A percentile compares a stretch with the other conserved stretches of the same genome.
Conservation (phyloP, 2,113 vertebrate genomes). For the Caloenas nicobarica region DNA sequence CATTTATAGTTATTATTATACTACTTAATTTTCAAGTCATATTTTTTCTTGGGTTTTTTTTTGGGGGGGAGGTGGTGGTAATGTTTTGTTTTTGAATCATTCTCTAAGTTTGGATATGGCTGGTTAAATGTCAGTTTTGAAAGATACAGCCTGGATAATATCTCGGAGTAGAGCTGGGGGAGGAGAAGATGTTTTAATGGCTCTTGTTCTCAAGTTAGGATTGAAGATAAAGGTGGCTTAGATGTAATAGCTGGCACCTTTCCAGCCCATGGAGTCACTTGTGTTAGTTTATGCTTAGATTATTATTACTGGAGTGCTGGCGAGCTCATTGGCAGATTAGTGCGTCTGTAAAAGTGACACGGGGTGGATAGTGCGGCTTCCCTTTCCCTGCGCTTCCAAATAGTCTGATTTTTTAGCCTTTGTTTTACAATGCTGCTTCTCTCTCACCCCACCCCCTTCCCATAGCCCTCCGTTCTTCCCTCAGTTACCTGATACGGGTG, state of each 20-base stretch:
- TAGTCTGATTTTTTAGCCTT: constrained; percentile 56
- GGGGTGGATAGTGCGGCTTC: constrained; percentile 41
- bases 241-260: constrained; percentile 72
- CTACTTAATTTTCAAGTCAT: not conserved
- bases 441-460: constrained; percentile 69
- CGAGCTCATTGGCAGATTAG: constrained; percentile 68
- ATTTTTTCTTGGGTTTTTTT: not conserved
- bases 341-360: constrained; percentile 74
- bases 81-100: not conserved
- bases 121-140: not conserved
- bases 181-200: constrained; percentile 29
- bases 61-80: too few species aligned
- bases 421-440: constrained; percentile 59
- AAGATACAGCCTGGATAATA: not conserved
- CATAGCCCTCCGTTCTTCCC: constrained; percentile 63
- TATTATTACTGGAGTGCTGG: constrained; percentile 82
- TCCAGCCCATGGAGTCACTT: constrained; percentile 73
- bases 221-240: constrained; percentile 70
- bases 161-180: not conserved
- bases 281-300: constrained; percentile 65
- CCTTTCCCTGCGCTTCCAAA: not conserved
- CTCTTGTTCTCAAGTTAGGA: constrained; percentile 50
- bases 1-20: not conserved
- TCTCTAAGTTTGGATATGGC: not conserved
- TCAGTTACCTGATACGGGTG: constrained; percentile 93